Conservation (phyloP, 2,888 invertebrate genomes). For the Pilophorus perplexus region DNA sequence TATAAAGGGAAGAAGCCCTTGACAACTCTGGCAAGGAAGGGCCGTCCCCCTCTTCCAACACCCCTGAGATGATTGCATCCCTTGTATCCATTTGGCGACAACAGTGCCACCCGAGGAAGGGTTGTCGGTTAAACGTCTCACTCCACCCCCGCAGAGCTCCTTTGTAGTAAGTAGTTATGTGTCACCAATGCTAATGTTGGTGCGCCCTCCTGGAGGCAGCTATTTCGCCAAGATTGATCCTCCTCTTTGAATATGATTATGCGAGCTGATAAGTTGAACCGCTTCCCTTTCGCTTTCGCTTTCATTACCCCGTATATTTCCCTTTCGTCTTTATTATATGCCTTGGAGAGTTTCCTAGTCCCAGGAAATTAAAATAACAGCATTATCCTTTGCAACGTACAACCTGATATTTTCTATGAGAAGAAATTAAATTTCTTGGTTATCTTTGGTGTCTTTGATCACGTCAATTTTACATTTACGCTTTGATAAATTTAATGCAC, state of each 20-base stretch:
- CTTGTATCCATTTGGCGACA: constrained; percentile 35
- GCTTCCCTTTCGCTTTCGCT: constrained; percentile 17
- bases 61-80: constrained; percentile 36
- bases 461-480: too few species aligned
- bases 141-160: neutral
- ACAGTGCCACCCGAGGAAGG: constrained; percentile 8
- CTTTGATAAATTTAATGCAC: too few species aligned
- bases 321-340: constrained; percentile 19
- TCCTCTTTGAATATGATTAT: constrained; percentile 23
- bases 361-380: constrained; percentile 21
- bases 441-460: too few species aligned
- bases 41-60: neutral
- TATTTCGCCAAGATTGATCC: constrained; percentile 34
- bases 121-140: constrained; percentile 27
- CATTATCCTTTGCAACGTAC: too few species aligned
- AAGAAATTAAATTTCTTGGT: too few species aligned
- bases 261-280: constrained; percentile 20
- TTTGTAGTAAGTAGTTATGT: constrained; percentile 35
- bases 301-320: constrained; percentile 23
- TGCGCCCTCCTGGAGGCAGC: neutral
- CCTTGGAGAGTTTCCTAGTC: neutral
- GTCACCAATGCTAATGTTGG: constrained; percentile 31
- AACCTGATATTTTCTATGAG: too few species aligned
- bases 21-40: neutral
- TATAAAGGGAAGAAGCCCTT: neutral